Percentiles rank a stretch among this genome's conserved stretches.
Conservation (phyloP, 2,113 vertebrate genomes). For the Murina feae region DNA sequence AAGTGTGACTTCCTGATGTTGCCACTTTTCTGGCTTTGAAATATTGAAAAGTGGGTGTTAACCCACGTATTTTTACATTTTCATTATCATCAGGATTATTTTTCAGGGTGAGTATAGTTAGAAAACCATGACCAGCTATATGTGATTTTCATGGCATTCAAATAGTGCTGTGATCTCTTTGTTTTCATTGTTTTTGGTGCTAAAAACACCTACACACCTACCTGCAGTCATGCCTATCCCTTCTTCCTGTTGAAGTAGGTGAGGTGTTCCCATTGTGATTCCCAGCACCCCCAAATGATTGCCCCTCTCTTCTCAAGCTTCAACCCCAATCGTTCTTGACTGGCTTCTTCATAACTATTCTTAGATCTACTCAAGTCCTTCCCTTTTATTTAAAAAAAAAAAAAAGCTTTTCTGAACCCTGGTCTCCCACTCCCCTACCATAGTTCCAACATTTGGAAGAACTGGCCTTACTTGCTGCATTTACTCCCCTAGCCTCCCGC, state of each 20-base stretch:
- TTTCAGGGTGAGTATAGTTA: neutral
- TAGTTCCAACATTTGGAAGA: neutral
- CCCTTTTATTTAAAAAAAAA: neutral
- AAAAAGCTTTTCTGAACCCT: neutral
- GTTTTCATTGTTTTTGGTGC: neutral
- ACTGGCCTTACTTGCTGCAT: neutral
- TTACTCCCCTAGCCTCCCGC: fast-evolving
- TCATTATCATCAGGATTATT: neutral
- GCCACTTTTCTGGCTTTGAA: neutral
- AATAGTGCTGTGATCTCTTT: neutral
- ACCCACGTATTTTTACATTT: neutral
- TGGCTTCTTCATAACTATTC: neutral
- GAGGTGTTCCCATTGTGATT: neutral
- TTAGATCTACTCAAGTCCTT: neutral
- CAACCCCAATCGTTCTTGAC: fast-evolving
- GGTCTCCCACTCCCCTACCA: neutral
- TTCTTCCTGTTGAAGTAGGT: neutral
- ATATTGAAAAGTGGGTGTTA: neutral
- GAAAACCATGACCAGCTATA: neutral
- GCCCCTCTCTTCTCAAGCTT: neutral
- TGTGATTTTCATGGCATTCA: neutral
- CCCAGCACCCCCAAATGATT: neutral
- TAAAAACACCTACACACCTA: neutral
- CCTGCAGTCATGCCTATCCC: neutral
- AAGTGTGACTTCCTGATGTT: neutral